A percentile compares a stretch with the other conserved stretches of the same genome.
Conservation (phyloP, 2,888 invertebrate species). For the Ecliptopera silaceata region DNA sequence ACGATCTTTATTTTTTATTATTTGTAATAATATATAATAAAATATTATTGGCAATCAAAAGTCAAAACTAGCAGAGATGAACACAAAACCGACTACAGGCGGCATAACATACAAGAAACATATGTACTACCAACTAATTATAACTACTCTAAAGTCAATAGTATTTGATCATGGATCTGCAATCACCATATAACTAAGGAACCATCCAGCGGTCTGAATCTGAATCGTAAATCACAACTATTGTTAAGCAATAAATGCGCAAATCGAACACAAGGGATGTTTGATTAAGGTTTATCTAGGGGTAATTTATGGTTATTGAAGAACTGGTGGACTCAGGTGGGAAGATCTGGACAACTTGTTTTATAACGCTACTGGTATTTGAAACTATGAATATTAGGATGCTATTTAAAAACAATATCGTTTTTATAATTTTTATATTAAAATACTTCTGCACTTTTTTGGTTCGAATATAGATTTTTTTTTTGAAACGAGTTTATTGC, state of each 20-base stretch:
- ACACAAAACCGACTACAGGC: too few species aligned
- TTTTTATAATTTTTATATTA: too few species aligned
- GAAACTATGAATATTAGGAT: conserved; percentile 6
- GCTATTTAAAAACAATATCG: neutral
- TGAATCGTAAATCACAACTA: conserved; percentile 75
- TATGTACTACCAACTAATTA: neutral
- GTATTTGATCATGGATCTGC: conserved; percentile 18
- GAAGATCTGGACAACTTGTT: conserved; percentile 19
- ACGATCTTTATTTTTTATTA: too few species aligned
- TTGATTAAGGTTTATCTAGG: conserved; percentile 79
- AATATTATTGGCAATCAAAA: too few species aligned
- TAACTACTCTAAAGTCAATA: neutral
- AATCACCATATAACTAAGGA: conserved; percentile 63
- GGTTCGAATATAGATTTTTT: too few species aligned
- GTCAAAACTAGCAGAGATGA: too few species aligned
- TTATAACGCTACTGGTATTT: conserved; percentile 2
- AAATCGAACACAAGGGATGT: conserved; percentile 77
- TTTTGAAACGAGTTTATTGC: too few species aligned
- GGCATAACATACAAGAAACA: neutral
- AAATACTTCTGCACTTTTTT: too few species aligned
- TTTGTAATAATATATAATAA: too few species aligned
- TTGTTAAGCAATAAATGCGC: conserved; percentile 77
- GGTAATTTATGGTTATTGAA: conserved; percentile 77
- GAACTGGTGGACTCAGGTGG: conserved; percentile 36
- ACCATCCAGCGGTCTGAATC: conserved; percentile 62